Base-by-base conservation (phyloP, 2,888 invertebrate genomes). In the Leptinotarsa tumamoca region DNA sequence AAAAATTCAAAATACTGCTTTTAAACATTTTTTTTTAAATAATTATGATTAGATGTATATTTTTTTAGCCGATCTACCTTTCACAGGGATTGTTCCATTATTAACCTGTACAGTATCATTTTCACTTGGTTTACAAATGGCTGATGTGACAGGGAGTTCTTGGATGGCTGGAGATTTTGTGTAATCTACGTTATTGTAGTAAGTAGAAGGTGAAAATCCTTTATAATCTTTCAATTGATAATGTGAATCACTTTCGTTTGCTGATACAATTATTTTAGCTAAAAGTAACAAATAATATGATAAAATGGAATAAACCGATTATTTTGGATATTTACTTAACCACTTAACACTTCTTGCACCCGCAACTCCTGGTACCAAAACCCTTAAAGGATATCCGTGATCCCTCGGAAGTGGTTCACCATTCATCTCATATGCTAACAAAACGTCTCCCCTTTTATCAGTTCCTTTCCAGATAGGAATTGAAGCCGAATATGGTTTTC, bases 151-250 rank as follows among this genome's bases (percentile, higher is more conserved):
- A 0, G 99, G 98, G 87, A 98, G 91, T 83, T 97, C 95, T 90
- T 98, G 97, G 74, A 99, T 96, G 0, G 99, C 95, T 17, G 96
- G 95, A 0, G 96, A 92, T 83, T 92, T 91, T 1, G 90, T 90
- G 87, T 96, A 98, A 89, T 98, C 96, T 0, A 96, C 96, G 7
- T 92, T 96, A 85, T 96, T 94, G 95, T 96, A 97, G 81, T 96
- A 95, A 3, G 92, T 91, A 78, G 93, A 94, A 0, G 97, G 94
- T 80, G 94, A 95, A 89, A 97, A 97, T 0, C 94, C 92, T 88
- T 98, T 97, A 89, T 99, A 99, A 90, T 99, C 99, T 74, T 95
- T 94, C 87, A 95, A 95, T 88, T 99, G 99, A 97, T 98, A 99
- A 88, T 98, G 98, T 0, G 96, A 96, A 14, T 92, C 89, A 81